Conservation (phyloP, 2,113 vertebrate genomes). For the Gymnarchus niloticus region DNA sequence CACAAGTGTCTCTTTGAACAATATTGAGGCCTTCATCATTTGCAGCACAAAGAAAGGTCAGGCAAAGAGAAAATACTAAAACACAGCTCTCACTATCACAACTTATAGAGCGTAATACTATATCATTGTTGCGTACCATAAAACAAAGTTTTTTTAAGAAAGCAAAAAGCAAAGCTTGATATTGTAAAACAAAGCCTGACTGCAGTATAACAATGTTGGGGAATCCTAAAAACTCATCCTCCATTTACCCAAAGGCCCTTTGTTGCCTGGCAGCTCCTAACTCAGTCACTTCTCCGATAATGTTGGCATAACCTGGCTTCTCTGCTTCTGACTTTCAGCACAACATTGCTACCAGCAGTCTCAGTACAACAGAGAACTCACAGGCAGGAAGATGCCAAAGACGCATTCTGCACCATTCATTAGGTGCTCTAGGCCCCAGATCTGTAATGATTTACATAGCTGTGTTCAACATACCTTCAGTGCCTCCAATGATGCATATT, state of each 20-base stretch:
- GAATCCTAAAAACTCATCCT: neutral
- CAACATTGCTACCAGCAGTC: neutral
- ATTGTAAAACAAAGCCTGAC: too few species aligned
- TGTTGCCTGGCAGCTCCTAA: neutral
- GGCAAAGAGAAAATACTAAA: neutral
- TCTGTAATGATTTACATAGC: neutral
- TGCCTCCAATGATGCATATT: neutral
- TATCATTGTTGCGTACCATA: too few species aligned
- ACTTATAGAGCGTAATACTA: too few species aligned
- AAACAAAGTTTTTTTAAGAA: too few species aligned
- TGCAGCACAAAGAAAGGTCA: neutral
- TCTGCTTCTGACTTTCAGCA: neutral
- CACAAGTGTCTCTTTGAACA: neutral
- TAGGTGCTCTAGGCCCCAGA: neutral
- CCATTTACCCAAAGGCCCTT: neutral
- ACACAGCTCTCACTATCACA: neutral
- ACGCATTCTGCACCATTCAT: neutral
- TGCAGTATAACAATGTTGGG: too few species aligned
- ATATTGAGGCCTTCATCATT: neutral
- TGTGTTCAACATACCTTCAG: conserved; percentile 11
- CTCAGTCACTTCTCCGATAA: neutral
- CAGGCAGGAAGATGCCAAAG: neutral
- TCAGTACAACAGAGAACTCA: neutral
- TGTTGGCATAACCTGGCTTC: neutral
- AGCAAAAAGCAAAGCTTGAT: too few species aligned